Conservation (phyloP, 2,888 invertebrate species). For the Caenorhabditis sinica region DNA sequence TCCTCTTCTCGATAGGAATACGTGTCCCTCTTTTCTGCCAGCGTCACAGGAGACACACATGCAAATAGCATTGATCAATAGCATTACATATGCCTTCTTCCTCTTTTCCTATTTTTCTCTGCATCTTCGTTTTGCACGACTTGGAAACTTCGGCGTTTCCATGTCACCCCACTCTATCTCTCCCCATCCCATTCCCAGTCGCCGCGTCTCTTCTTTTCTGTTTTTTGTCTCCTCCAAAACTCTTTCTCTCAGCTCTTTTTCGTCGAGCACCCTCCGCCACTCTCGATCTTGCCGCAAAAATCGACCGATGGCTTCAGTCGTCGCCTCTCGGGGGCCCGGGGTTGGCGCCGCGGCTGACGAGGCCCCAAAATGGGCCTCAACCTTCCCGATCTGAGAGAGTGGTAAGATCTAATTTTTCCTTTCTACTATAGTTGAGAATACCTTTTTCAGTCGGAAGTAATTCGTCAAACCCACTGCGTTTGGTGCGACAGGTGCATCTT, state of each 20-base stretch:
- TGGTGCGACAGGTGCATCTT: conserved; percentile 8
- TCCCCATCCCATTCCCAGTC: conserved; percentile 5
- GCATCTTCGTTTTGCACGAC: conserved; percentile 1
- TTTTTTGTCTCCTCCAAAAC: not conserved
- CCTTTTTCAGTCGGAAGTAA: conserved; percentile 22
- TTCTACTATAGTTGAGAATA: not conserved
- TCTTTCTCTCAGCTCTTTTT: conserved; percentile 31
- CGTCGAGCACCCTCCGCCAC: conserved; percentile 21
- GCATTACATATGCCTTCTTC: conserved; percentile 19
- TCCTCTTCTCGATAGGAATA: not conserved
- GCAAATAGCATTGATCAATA: conserved; percentile 12
- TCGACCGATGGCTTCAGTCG: conserved; percentile 54
- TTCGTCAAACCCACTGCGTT: not conserved
- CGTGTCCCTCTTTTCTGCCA: not conserved
- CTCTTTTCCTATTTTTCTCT: not conserved
- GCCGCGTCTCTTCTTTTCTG: conserved; percentile 1
- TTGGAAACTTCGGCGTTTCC: conserved; percentile 36
- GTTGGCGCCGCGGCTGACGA: conserved; percentile 27
- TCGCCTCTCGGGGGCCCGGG: conserved; percentile 35
- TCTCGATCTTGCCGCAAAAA: conserved; percentile 44
- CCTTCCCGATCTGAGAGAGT: not conserved
- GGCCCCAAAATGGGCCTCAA: conserved; percentile 12
- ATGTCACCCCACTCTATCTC: conserved; percentile 31
- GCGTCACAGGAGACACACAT: not conserved
- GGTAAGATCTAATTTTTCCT: conserved; percentile 2